Evolutionary conservation across 2,888 invertebrate species (phyloP), one percentile per base, ranked within the genome.

Genomic region (Meloe dianella): DNA sequence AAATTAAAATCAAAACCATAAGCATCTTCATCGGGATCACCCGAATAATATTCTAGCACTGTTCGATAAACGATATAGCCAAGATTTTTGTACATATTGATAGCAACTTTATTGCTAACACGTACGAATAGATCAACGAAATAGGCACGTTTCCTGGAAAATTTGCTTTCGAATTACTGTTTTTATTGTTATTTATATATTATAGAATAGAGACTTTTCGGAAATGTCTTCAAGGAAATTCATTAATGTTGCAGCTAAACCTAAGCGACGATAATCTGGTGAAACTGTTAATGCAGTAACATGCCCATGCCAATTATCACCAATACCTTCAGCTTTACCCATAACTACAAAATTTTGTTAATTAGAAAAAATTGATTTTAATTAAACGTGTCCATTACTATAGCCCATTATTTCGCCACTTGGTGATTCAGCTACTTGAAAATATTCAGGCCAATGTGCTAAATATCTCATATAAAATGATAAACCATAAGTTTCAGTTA

Each of bases 41-140:
- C 97, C 14, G 97, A 97, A 83, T 99, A 99, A 86, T 99, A 99
- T 83, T 98, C 98, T 75, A 99, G 85, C 57, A 99, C 98, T 56
- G 95, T 94, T 66, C 99, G 87, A 83, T 98, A 99, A 0, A 98
- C 94, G 74, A 95, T 96, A 81, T 99, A 99, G 24, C 98, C 98
- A 66, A 98, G 86, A 82, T 94, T 93, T 78, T 92, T 92, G 82
- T 99, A 99, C 97, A 99, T 98, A 78, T 95, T 94, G 64, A 98
- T 97, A 0, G 99, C 99, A 57, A 97, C 95, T 83, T 93, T 92
- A 83, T 99, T 99, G 79, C 97, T 98, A 12, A 98, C 96, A 77
- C 99, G 89, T 4, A 99, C 99, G 88, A 98, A 99, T 41, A 99
- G 86, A 83, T 99, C 99, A 17, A 99, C 98, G 85, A 99, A 99